These are phyloP conservation scores for Dilophus febrilis DNA, from an alignment of 2,888 invertebrate genomes.

Conservation along the genomic window DNA sequence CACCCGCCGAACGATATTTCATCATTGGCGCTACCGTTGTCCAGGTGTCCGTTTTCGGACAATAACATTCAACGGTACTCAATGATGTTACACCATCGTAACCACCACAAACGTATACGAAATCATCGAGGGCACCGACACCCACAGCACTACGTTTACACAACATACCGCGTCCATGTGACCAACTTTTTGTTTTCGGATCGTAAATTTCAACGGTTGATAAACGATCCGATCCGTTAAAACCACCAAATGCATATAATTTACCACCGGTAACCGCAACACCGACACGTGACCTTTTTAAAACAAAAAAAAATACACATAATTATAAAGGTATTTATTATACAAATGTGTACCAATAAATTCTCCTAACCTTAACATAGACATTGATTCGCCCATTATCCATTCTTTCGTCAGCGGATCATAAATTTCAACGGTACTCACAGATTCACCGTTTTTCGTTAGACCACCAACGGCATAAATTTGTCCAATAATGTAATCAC, in stretches of 20 bases:
- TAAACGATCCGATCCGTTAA: slow-evolving; percentile 66
- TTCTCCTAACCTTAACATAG: slow-evolving; percentile 38
- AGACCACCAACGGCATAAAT: slow-evolving; percentile 78
- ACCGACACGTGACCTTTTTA: slow-evolving; percentile 53
- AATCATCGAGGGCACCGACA: slow-evolving; percentile 59
- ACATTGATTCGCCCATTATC: slow-evolving; percentile 67
- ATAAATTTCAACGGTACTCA: slow-evolving; percentile 70
- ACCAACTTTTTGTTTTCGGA: slow-evolving; percentile 54
- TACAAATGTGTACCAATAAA: too few relatives aligned
- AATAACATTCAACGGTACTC: slow-evolving; percentile 64
- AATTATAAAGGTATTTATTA: too few relatives aligned
- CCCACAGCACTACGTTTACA: slow-evolving; percentile 68
- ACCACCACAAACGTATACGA: slow-evolving; percentile 65
- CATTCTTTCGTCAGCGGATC: slow-evolving; percentile 54
- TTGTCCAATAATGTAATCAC: slow-evolving; percentile 55
- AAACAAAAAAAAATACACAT: too few relatives aligned
- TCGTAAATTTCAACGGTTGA: slow-evolving; percentile 75
- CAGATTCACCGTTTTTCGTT: slow-evolving; percentile 65
- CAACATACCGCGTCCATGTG: slow-evolving; percentile 59
- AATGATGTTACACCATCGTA: slow-evolving; percentile 73
- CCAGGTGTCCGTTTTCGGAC: slow-evolving; percentile 57
- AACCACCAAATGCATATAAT: slow-evolving; percentile 67
- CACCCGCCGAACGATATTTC: slow-evolving; percentile 45
- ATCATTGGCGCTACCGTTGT: slow-evolving; percentile 37
- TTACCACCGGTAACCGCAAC: slow-evolving; percentile 67